phyloP scores from a whole-genome alignment of 2,113 vertebrate species.

The Python bivittatus region DNA sequence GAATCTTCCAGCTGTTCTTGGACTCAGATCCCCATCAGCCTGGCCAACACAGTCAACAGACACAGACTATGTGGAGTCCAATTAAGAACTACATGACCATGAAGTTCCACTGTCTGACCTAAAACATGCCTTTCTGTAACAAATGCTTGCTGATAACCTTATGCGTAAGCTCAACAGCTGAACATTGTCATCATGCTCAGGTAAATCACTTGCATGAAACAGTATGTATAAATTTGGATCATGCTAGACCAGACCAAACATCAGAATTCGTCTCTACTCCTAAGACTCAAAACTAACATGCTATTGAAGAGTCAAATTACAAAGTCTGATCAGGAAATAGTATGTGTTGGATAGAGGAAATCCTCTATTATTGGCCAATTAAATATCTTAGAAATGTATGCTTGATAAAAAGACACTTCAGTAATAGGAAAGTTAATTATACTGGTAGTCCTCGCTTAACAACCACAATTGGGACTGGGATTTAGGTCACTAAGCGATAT shows the following conservation, averaged over 20 bases:
- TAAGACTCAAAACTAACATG: not conserved
- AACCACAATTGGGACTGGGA: too few species aligned
- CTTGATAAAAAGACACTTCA: not conserved
- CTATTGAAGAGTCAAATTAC: not conserved
- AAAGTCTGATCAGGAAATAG: not conserved
- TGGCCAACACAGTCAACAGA: not conserved
- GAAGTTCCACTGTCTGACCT: not conserved
- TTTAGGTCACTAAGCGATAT: too few species aligned
- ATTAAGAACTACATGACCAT: not conserved
- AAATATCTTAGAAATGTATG: constrained; percentile 20
- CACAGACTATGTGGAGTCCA: not conserved
- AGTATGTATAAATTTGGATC: not conserved
- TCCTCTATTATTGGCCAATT: not conserved
- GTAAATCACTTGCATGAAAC: not conserved
- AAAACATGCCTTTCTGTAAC: not conserved
- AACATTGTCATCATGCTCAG: not conserved
- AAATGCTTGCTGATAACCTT: not conserved
- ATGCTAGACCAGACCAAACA: not conserved
- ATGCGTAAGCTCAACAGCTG: too few species aligned
- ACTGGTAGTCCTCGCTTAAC: too few species aligned
- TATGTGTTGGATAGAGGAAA: not conserved
- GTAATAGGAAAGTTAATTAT: constrained; percentile 7
- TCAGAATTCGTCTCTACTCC: not conserved
- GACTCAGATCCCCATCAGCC: not conserved
- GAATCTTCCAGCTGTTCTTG: not conserved